These are phyloP conservation scores for Axis porcinus DNA, from an alignment of 2,113 vertebrate genomes.

Conservation along the genomic window DNA sequence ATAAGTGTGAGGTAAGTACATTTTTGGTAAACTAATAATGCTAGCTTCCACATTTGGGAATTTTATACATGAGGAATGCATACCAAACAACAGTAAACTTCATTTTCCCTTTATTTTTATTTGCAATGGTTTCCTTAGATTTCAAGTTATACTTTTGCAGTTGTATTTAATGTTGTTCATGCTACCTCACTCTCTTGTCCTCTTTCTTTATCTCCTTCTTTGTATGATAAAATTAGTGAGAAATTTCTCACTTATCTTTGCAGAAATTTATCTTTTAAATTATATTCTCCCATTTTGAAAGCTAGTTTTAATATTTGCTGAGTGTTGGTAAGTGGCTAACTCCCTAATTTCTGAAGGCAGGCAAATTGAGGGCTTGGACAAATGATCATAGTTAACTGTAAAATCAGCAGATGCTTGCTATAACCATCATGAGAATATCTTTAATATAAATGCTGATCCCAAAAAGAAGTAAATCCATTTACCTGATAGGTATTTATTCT, in stretches of 20 bases:
- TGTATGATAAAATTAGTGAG: neutral
- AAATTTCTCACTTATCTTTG: neutral
- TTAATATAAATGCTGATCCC: conserved; percentile 5
- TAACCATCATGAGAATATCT: neutral
- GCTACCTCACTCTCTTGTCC: neutral
- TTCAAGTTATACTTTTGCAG: neutral
- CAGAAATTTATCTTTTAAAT: neutral
- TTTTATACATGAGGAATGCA: neutral
- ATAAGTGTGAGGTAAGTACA: neutral
- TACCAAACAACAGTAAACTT: neutral
- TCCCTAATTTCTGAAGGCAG: neutral
- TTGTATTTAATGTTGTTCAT: neutral
- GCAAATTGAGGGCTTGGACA: neutral
- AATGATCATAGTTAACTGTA: neutral
- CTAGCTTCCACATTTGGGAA: neutral
- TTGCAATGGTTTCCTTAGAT: neutral
- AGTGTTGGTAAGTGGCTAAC: neutral
- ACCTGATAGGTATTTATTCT: conserved; percentile 59
- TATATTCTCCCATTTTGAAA: neutral
- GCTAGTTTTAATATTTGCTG: neutral
- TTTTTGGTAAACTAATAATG: neutral
- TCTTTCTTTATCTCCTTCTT: neutral
- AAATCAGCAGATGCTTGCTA: conserved; percentile 2
- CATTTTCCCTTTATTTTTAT: neutral
- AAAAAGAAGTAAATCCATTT: conserved; percentile 36